Evolutionary conservation across 2,797 vertebrate species (phyloP).

Genomic region (Prunella strophiata): DNA sequence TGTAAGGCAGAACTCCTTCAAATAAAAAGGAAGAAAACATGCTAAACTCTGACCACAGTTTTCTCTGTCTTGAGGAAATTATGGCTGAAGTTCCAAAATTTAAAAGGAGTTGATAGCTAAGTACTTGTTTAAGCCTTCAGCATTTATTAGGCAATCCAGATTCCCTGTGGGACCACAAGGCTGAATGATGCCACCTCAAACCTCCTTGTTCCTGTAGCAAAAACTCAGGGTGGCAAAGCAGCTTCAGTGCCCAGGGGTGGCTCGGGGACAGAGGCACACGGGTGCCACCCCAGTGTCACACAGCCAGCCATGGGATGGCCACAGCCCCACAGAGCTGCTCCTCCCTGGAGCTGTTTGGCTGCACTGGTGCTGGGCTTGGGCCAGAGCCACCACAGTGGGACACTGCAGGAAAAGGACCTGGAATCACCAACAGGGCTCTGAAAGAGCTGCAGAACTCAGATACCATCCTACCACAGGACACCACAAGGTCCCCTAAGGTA

Average conservation of each 20-base stretch:
- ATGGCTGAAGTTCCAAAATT: background rate
- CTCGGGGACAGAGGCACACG: background rate
- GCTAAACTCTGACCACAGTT: constrained; percentile 1
- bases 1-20: constrained; percentile 31
- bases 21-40: background rate
- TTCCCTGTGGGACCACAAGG: background rate
- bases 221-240: background rate
- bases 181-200: background rate
- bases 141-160: background rate
- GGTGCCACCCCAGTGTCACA: background rate
- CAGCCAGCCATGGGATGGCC: background rate
- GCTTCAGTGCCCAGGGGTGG: background rate
- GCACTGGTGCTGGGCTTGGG: background rate
- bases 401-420: background rate
- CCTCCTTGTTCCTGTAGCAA: background rate
- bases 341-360: background rate
- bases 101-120: background rate
- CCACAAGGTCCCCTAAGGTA: constrained; percentile 52
- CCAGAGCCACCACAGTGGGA: background rate
- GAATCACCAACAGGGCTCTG: background rate
- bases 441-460: constrained; percentile 22
- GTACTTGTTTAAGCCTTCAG: background rate
- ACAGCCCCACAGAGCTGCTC: background rate
- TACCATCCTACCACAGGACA: constrained; percentile 23
- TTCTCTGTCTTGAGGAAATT: background rate